Evolutionary conservation across 2,888 invertebrate species (phyloP), one percentile per base, ranked within the genome.

Genomic region (Microctonus brassicae): DNA sequence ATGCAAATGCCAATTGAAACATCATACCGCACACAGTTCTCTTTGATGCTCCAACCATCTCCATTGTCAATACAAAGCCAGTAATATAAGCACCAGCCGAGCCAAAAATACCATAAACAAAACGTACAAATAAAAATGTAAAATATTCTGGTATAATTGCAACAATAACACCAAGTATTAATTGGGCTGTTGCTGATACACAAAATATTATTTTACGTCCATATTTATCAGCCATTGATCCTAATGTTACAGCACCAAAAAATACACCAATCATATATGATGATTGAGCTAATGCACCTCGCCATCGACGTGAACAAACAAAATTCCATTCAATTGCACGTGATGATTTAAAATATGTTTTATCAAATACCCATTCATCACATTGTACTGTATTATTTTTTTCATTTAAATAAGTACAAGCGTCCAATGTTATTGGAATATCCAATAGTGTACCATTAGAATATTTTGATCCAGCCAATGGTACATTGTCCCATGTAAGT

Each of bases 221-320:
- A 74, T 94, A 91, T 87, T 91, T 93, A 82, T 96, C 96, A 1
- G 95, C 95, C 80, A 95, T 87, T 69, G 92, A 91, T 11, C 96
- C 96, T 26, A 95, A 89, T 0, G 91, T 90, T 0, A 95, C 91
- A 0, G 95, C 95, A 0, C 95, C 96, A 0, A 91, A 89, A 76
- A 96, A 93, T 4, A 95, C 95, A 7, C 96, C 96, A 81, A 95
- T 89, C 96, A 96, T 96, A 84, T 93, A 94, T 57, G 90, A 83
- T 4, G 94, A 92, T 84, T 96, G 95, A 0, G 94, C 93, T 22
- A 94, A 85, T 1, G 95, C 93, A 1, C 94, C 94, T 92, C 93
- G 93, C 95, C 95, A 96, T 76, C 94, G 89, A 73, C 90, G 89
- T 75, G 93, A 91, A 83, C 96, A 96, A 0, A 96, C 94, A 65